phyloP scores from a whole-genome alignment of 2,888 invertebrate species.

The Calliopum simillimum region DNA sequence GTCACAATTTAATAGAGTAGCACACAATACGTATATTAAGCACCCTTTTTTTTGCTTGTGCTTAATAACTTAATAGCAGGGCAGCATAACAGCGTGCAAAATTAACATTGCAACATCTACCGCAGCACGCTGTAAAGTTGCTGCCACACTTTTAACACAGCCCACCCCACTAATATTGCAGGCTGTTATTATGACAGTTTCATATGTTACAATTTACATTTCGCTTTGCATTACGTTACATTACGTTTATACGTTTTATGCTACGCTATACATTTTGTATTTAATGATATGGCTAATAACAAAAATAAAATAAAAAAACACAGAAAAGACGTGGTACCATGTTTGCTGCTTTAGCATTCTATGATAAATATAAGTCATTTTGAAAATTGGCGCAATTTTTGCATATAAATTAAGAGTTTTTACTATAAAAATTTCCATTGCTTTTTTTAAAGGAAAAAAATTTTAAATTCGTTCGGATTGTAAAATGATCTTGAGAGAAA shows the following conservation, averaged over 20 bases:
- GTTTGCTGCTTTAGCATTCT: background rate
- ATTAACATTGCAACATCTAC: constrained; percentile 11
- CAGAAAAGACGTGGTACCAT: background rate
- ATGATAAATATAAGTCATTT: background rate
- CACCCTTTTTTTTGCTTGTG: too few species aligned
- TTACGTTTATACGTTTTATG: background rate
- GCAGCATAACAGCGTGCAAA: constrained; percentile 16
- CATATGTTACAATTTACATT: constrained; percentile 1
- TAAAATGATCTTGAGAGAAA: too few species aligned
- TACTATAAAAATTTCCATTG: too few species aligned
- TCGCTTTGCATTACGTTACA: background rate
- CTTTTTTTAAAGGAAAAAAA: too few species aligned
- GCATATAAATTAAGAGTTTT: too few species aligned
- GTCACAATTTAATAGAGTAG: too few species aligned
- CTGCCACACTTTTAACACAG: constrained; percentile 26
- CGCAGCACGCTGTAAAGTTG: background rate
- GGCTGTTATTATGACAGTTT: constrained; percentile 30
- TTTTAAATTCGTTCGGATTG: too few species aligned
- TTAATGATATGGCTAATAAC: background rate
- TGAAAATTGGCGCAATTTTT: background rate
- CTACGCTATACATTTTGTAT: too few species aligned
- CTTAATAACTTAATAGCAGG: constrained; percentile 6
- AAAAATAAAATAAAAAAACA: constrained; percentile 3
- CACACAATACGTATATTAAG: too few species aligned
- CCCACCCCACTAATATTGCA: background rate